A percentile compares a stretch with the other conserved stretches of the same genome.
phyloP scores from a whole-genome alignment of 2,888 invertebrate genomes.

The Volucella inflata region DNA sequence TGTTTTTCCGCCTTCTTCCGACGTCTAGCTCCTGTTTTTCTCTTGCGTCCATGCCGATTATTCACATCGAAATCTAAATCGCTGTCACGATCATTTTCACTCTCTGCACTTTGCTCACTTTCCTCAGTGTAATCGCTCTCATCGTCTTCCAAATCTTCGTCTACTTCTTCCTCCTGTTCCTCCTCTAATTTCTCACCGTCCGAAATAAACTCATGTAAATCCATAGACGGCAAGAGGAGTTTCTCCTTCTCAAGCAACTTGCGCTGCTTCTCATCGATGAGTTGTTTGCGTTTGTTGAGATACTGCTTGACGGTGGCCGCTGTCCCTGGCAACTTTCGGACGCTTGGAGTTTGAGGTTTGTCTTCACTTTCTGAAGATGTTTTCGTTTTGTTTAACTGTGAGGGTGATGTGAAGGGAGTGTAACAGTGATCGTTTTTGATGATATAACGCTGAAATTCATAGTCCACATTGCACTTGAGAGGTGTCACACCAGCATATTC shows the following conservation, averaged over 20 bases:
- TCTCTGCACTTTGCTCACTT: conserved; percentile 83
- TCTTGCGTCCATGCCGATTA: conserved; percentile 82
- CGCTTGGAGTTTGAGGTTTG: conserved; percentile 74
- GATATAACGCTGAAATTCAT: conserved; percentile 83
- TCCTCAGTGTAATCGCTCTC: conserved; percentile 84
- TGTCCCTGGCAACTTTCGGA: conserved; percentile 78
- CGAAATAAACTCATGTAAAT: conserved; percentile 12
- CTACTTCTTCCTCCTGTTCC: conserved; percentile 77
- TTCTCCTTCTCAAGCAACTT: conserved; percentile 71
- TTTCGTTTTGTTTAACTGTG: conserved; percentile 83
- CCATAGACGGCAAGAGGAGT: neutral
- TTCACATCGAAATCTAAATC: conserved; percentile 87
- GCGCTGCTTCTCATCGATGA: conserved; percentile 71
- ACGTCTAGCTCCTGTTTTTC: conserved; percentile 75
- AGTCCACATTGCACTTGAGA: conserved; percentile 81
- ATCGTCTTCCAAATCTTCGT: conserved; percentile 82
- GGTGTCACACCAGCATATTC: conserved; percentile 82
- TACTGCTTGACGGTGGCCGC: conserved; percentile 76
- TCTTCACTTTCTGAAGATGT: conserved; percentile 78
- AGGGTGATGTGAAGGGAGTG: conserved; percentile 88
- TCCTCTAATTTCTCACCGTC: conserved; percentile 72
- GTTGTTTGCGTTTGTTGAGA: conserved; percentile 77
- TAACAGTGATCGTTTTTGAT: conserved; percentile 93
- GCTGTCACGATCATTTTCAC: conserved; percentile 85
- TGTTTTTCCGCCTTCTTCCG: conserved; percentile 69